Conservation (phyloP, 2,797 vertebrate genomes). For the Odontamblyopus rebecca region DNA sequence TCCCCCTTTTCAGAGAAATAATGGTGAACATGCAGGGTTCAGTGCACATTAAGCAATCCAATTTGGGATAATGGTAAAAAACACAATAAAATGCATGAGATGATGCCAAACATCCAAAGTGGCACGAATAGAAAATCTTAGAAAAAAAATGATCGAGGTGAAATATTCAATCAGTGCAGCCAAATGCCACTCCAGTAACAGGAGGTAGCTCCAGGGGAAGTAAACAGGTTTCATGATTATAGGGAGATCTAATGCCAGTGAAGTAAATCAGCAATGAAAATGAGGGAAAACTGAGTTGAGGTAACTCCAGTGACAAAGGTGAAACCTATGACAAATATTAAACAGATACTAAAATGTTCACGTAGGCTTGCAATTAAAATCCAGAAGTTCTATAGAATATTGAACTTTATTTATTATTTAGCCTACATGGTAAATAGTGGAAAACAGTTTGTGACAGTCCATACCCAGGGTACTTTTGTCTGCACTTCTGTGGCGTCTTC, state of each 20-base stretch:
- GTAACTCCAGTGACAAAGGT: too few species aligned
- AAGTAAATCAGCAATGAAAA: neutral
- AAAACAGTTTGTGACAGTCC: neutral
- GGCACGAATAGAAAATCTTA: neutral
- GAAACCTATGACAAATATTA: too few species aligned
- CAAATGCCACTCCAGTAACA: neutral
- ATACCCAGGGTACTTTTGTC: neutral
- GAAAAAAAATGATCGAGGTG: neutral
- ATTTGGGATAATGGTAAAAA: neutral
- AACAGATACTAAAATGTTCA: too few species aligned
- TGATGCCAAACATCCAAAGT: neutral
- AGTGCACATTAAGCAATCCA: conserved; percentile 1
- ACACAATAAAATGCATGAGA: neutral
- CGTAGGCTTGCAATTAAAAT: neutral
- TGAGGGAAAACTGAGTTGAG: too few species aligned
- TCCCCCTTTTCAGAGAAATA: conserved; percentile 15
- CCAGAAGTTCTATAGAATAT: neutral
- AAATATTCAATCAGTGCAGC: neutral
- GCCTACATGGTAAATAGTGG: neutral
- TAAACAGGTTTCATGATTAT: neutral
- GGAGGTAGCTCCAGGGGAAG: neutral
- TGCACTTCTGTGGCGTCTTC: neutral
- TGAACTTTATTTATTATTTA: neutral
- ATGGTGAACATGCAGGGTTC: conserved; percentile 9
- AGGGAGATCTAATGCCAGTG: neutral